Base-by-base conservation (phyloP, 2,797 vertebrate species). In the Euphonia xanthogaster region DNA sequence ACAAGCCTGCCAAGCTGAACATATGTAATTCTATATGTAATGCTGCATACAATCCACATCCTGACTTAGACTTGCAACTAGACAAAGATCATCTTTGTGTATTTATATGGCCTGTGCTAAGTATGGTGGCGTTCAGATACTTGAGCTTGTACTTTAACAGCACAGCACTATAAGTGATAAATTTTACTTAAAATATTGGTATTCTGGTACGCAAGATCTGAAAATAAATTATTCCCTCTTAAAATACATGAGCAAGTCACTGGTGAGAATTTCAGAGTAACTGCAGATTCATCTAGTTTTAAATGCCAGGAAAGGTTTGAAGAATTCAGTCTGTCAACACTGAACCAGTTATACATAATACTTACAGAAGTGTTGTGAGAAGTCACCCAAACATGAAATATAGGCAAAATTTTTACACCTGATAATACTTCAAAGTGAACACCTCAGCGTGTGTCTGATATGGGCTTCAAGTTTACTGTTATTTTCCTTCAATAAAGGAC, bases 21-120 rank as follows among this genome's bases (percentile, higher is more conserved):
- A 89, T 83, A 80, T 50, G 91, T 94, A 94, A 96, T 95, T 94
- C 85, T 88, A 88, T 94, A 95, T 42, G 85, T 78, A 94, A 58
- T 65, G 82, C 61, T 83, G 76, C 75, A 57, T 39, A 48, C 44
- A 77, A 48, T 92, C 58, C 58, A 88, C 85, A 91, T 90, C 85
- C 85, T 86, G 76, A 66, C 45, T 71, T 33, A 48, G 30, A 76
- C 48, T 44, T 66, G 47, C 66, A 92, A 75, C 19, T 15, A 80
- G 87, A 96, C 96, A 94, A 95, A 94, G 93, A 85, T 94, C 23
- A 92, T 83, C 94, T 95, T 90, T 91, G 89, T 88, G 44, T 70
- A 77, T 68, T 88, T 86, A 58, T 42, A 51, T 1, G 6, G 65
- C 50, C 17, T 47, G 57, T 40, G 22, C 61, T 82, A 77, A 65